Evolutionary conservation across 2,888 invertebrate genomes (phyloP).

Genomic region (Orthosia gothica): DNA sequence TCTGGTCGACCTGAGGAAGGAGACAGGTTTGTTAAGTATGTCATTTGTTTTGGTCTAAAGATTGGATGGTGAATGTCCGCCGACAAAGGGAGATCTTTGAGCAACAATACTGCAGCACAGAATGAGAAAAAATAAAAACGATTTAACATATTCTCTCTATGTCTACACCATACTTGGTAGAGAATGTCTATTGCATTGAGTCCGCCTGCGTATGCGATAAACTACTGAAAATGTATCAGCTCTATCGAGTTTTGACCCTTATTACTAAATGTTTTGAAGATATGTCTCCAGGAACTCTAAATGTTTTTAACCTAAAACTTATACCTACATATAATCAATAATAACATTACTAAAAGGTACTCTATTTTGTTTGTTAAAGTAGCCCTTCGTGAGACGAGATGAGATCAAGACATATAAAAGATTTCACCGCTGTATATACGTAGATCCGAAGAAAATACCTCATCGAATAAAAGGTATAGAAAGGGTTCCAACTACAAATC

Average conservation of each 20-base stretch:
- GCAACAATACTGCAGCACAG: too few relatives aligned
- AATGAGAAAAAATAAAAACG: too few relatives aligned
- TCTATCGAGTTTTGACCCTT: accelerated
- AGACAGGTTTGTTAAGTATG: neutral
- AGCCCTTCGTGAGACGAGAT: neutral
- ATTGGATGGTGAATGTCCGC: neutral
- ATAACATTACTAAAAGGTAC: neutral
- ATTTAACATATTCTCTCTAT: too few relatives aligned
- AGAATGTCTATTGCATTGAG: too few relatives aligned
- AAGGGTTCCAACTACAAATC: conserved; percentile 50
- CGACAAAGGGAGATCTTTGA: too few relatives aligned
- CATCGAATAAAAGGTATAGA: conserved; percentile 21
- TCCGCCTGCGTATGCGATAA: neutral
- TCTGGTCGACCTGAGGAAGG: conserved; percentile 94
- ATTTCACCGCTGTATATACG: conserved; percentile 1
- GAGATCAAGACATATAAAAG: neutral
- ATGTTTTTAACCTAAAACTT: neutral
- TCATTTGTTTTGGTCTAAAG: too few relatives aligned
- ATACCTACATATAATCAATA: neutral
- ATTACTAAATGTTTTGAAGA: neutral
- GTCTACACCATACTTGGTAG: too few relatives aligned
- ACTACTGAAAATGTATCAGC: too few relatives aligned
- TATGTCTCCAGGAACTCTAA: neutral
- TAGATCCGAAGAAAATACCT: neutral
- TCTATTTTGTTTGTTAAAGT: neutral